These are phyloP conservation scores for Argyrosomus japonicus DNA, from an alignment of 2,113 vertebrate genomes.

Conservation along the genomic window DNA sequence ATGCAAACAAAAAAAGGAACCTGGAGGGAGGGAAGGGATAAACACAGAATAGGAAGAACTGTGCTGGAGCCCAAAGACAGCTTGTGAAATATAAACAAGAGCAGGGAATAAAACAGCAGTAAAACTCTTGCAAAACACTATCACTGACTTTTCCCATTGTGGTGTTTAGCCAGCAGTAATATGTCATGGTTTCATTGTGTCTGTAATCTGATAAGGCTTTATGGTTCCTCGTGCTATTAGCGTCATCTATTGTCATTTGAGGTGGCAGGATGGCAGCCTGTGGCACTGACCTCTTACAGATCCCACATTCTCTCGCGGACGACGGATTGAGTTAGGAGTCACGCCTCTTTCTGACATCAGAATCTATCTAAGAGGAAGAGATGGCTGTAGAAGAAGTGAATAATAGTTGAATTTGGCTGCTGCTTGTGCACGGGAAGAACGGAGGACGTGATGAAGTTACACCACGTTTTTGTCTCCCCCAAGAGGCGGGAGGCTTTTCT, in stretches of 20 bases:
- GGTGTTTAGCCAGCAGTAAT: slow-evolving; percentile 75
- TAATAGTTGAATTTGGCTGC: slow-evolving; percentile 38
- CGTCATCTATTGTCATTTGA: slow-evolving; percentile 80
- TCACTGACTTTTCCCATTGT: slow-evolving; percentile 67
- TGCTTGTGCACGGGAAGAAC: slow-evolving; percentile 16
- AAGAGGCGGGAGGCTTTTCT: slow-evolving; percentile 66
- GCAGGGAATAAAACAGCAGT: slow-evolving; percentile 67
- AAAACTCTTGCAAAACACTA: slow-evolving; percentile 67
- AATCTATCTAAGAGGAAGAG: slow-evolving; percentile 57
- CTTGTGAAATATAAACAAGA: slow-evolving; percentile 62
- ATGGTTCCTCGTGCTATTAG: slow-evolving; percentile 77
- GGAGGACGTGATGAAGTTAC: slow-evolving; percentile 42
- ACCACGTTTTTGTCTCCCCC: slow-evolving; percentile 80
- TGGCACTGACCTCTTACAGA: slow-evolving; percentile 73
- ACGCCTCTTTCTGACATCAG: slow-evolving; percentile 67
- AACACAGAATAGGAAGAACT: slow-evolving; percentile 46
- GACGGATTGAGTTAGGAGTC: slow-evolving; percentile 64
- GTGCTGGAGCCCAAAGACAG: slow-evolving; percentile 33
- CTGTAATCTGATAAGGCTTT: slow-evolving; percentile 80
- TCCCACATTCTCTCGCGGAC: slow-evolving; percentile 47
- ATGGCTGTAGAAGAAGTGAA: slow-evolving; percentile 7
- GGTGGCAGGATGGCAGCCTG: slow-evolving; percentile 72
- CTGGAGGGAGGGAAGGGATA: slow-evolving; percentile 38
- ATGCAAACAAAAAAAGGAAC: slow-evolving; percentile 52
- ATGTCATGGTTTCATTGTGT: slow-evolving; percentile 78